Conservation (phyloP, 30 jellyfish, hydroid and myxozoan species). For the Clytia hemisphaerica region DNA sequence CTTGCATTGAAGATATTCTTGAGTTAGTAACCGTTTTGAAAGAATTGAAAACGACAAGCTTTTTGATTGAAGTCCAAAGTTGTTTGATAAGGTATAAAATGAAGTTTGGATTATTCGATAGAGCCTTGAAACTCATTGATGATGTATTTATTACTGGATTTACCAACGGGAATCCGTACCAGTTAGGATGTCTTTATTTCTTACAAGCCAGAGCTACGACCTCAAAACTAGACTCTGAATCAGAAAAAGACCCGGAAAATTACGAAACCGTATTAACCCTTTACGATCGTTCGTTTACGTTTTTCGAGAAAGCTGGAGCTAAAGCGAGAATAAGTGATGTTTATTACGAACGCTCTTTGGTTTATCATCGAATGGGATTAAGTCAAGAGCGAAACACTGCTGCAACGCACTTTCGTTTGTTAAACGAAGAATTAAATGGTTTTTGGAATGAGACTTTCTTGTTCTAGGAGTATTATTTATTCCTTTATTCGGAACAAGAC, state of each 20-base stretch:
- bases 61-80: constrained; percentile 11
- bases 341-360: neutral
- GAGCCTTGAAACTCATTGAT: constrained; percentile 3
- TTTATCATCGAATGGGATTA: constrained; percentile 12
- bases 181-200: neutral
- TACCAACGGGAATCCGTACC: constrained; percentile 20
- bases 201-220: constrained; percentile 3
- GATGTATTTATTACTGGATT: neutral
- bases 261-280: too few species aligned
- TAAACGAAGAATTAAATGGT: constrained; percentile 6
- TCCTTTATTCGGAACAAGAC: too few species aligned
- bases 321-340: constrained; percentile 5
- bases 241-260: too few species aligned
- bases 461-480: too few species aligned
- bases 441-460: neutral
- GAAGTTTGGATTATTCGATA: neutral
- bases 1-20: neutral
- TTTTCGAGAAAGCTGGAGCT: neutral
- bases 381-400: constrained; percentile 22
- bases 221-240: neutral
- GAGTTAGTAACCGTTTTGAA: constrained; percentile 9
- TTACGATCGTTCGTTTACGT: neutral
- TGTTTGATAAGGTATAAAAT: neutral
- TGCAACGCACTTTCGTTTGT: constrained; percentile 12
- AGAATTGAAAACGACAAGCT: neutral